These are phyloP conservation scores for Eristalis arbustorum DNA, from an alignment of 2,888 invertebrate genomes.

Conservation along the genomic window DNA sequence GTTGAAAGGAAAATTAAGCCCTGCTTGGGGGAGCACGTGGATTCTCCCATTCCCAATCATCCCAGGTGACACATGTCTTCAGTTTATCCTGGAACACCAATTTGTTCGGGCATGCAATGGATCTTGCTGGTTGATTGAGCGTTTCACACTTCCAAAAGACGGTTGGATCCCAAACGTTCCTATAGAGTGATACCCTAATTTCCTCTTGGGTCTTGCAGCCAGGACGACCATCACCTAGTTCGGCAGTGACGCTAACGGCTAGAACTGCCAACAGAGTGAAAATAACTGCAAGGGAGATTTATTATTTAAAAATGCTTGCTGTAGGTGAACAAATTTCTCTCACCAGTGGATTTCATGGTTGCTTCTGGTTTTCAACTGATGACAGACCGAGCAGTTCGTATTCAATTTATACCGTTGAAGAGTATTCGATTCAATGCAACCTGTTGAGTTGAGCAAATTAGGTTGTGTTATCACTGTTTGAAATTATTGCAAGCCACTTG, in stretches of 20 bases:
- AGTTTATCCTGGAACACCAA: constrained; percentile 72
- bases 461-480: constrained; percentile 13
- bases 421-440: not conserved
- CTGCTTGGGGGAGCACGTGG: constrained; percentile 72
- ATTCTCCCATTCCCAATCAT: constrained; percentile 75
- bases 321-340: not conserved
- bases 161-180: constrained; percentile 76
- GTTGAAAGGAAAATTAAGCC: not conserved
- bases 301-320: not conserved
- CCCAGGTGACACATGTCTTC: constrained; percentile 75
- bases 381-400: not conserved
- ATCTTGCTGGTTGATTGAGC: constrained; percentile 71
- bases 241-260: constrained; percentile 55
- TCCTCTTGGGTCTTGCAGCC: constrained; percentile 74
- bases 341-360: constrained; percentile 46
- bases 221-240: constrained; percentile 74
- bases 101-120: constrained; percentile 72
- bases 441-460: constrained; percentile 2
- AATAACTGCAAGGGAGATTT: not conserved
- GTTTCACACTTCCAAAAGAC: constrained; percentile 74
- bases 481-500: constrained; percentile 8
- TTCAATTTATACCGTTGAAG: constrained; percentile 29
- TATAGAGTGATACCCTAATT: constrained; percentile 72
- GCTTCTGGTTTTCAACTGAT: constrained; percentile 11
- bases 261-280: constrained; percentile 65